These are phyloP conservation scores for Atopsyche davidsoni DNA, from an alignment of 1,140 invertebrate genomes.

Conservation along the genomic window DNA sequence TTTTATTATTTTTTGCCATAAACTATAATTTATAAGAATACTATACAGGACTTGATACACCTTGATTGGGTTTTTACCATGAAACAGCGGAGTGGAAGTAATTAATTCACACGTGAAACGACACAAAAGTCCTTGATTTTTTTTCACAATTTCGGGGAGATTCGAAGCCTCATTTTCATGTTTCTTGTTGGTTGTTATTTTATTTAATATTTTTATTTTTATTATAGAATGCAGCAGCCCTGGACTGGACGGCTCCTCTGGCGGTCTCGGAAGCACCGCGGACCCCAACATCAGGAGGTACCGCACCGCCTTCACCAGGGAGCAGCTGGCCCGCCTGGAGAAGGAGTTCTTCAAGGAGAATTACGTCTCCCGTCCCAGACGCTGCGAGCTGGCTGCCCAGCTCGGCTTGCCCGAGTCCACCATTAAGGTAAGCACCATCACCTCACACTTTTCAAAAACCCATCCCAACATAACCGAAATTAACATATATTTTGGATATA, in stretches of 20 bases:
- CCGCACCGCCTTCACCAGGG: conserved; percentile 93
- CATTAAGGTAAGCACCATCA: conserved; percentile 75
- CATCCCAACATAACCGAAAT: no score
- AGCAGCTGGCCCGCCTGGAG: conserved; percentile 90
- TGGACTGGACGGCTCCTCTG: conserved; percentile 37
- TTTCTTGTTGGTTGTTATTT: conserved; percentile 2
- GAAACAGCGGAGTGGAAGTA: no score
- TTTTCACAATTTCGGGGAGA: no score
- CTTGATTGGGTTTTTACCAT: no score
- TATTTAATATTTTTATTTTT: conserved; percentile 36
- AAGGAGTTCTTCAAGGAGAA: conserved; percentile 97
- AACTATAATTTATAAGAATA: no score
- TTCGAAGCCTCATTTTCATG: no score
- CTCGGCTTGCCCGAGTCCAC: conserved; percentile 93
- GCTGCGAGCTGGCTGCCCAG: conserved; percentile 92
- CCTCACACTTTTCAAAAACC: background rate
- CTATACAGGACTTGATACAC: no score
- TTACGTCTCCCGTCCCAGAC: conserved; percentile 89
- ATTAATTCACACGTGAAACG: no score
- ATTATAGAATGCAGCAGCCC: conserved; percentile 40
- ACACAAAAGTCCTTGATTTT: no score
- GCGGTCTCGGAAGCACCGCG: conserved; percentile 36
- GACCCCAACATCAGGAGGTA: conserved; percentile 69
- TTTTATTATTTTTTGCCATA: no score
- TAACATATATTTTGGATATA: no score